Evolutionary conservation across 2,888 invertebrate species (phyloP).

Genomic region (Ornithoptera priamus): DNA sequence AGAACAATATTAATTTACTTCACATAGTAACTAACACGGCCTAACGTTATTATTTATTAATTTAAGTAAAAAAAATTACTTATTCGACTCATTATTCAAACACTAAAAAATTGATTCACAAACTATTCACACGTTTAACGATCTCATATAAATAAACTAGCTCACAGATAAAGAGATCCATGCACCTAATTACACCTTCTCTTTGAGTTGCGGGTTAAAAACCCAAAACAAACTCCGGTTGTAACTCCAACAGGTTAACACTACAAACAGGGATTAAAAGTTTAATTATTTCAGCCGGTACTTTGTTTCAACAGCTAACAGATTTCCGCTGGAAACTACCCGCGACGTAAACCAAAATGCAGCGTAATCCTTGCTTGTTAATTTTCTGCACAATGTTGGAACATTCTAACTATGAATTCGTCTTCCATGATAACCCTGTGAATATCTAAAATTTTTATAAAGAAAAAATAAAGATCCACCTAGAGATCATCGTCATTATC

Average conservation of each 20-base stretch:
- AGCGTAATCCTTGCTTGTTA: conserved; percentile 26
- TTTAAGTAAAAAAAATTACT: too few relatives aligned
- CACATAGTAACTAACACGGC: too few relatives aligned
- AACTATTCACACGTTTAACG: too few relatives aligned
- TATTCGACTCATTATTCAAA: too few relatives aligned
- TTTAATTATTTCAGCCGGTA: conserved; percentile 65
- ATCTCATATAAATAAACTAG: too few relatives aligned
- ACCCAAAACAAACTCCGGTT: conserved; percentile 18
- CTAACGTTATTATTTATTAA: too few relatives aligned
- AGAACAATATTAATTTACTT: too few relatives aligned
- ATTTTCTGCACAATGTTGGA: conserved; percentile 14
- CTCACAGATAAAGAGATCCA: too few relatives aligned
- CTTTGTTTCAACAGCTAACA: conserved; percentile 24
- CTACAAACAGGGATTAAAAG: conserved; percentile 60
- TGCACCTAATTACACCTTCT: too few relatives aligned
- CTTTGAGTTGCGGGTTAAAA: not conserved
- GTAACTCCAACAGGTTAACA: conserved; percentile 8
- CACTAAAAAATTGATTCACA: too few relatives aligned
- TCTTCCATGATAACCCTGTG: too few relatives aligned
- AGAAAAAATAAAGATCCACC: not conserved
- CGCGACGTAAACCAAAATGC: conserved; percentile 21
- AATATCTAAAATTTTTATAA: not conserved
- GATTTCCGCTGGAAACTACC: conserved; percentile 28
- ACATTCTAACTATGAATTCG: conserved; percentile 4
- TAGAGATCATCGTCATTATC: not conserved